Evolutionary conservation across 1,140 invertebrate species (phyloP).

Genomic region (Sipha flava): DNA sequence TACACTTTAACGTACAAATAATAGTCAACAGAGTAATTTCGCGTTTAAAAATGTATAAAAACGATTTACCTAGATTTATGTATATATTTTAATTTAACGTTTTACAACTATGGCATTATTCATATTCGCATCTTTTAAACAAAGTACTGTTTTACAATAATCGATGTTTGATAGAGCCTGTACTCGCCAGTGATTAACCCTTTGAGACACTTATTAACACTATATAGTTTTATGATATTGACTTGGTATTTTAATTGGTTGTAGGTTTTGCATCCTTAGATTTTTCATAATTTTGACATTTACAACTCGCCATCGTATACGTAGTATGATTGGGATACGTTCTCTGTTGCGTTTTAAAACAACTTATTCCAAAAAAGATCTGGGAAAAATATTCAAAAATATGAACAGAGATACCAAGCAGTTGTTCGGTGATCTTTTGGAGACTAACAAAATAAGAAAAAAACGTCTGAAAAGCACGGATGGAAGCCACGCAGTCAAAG

Average conservation of each 20-base stretch:
- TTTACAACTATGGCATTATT: no score
- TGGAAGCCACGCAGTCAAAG: not conserved
- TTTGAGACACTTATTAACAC: no score
- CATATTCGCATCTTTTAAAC: no score
- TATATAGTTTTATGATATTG: no score
- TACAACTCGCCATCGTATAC: not conserved
- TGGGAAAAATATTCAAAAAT: not conserved
- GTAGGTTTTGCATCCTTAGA: not conserved
- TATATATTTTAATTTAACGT: no score
- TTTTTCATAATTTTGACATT: not conserved
- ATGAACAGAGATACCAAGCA: constrained; percentile 33
- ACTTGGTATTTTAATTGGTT: not conserved
- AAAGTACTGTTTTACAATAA: no score
- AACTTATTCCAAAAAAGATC: not conserved
- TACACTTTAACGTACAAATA: no score
- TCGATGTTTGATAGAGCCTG: no score
- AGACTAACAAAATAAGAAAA: constrained; percentile 25
- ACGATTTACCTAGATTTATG: no score
- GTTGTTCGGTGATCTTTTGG: constrained; percentile 30
- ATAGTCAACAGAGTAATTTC: no score
- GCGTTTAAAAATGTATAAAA: no score
- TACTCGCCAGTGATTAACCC: no score
- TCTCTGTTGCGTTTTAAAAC: not conserved
- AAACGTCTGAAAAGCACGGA: not conserved
- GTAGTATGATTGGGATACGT: not conserved